Conservation (phyloP, 2,113 vertebrate species). For the Cebidichthys violaceus region DNA sequence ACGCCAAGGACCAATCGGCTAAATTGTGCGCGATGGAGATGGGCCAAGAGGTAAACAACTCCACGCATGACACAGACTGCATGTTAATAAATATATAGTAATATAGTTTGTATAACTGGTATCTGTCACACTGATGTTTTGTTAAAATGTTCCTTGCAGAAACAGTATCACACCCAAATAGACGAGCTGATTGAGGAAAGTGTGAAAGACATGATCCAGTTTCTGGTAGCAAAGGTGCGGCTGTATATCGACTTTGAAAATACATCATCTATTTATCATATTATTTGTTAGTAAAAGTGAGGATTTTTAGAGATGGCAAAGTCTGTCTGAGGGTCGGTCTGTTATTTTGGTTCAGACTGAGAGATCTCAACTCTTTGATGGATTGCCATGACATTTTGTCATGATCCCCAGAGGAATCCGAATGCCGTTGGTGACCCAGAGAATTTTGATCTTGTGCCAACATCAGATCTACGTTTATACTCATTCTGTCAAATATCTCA, state of each 20-base stretch:
- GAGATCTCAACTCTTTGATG: background rate
- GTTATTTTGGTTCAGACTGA: too few species aligned
- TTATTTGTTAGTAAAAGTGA: background rate
- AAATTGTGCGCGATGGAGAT: conserved; percentile 99
- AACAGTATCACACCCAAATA: conserved; percentile 97
- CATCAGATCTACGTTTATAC: background rate
- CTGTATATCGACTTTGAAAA: background rate
- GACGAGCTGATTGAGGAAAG: conserved; percentile 99
- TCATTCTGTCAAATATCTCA: background rate
- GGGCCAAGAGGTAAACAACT: conserved; percentile 94
- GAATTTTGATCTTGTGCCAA: too few species aligned
- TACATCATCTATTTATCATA: background rate
- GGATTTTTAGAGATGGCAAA: background rate
- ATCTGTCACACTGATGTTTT: background rate
- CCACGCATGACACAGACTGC: background rate
- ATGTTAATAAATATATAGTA: conserved; percentile 8
- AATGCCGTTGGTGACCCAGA: background rate
- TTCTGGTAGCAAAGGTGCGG: conserved; percentile 96
- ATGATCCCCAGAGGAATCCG: background rate
- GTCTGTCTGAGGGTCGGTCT: background rate
- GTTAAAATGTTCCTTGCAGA: conserved; percentile 77
- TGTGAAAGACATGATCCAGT: conserved; percentile 98
- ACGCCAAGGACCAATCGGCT: conserved; percentile 99
- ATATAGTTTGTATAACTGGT: background rate
- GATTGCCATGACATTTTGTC: background rate